phyloP scores from a whole-genome alignment of 2,888 invertebrate species.

The Macrophya alboannulata region DNA sequence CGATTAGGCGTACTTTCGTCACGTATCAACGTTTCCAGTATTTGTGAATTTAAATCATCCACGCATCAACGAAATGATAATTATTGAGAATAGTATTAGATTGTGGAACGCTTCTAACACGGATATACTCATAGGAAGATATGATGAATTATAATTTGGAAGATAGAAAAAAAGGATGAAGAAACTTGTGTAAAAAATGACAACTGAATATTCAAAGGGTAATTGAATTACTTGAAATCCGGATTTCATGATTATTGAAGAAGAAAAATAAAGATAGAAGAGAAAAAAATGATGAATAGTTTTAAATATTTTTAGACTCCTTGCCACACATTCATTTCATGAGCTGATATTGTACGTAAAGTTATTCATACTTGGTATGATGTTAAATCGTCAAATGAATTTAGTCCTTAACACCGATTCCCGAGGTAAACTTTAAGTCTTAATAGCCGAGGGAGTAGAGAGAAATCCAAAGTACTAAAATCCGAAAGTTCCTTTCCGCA shows the following conservation, averaged over 20 bases:
- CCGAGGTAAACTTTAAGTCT: neutral
- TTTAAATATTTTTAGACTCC: neutral
- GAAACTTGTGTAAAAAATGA: neutral
- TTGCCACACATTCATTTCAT: neutral
- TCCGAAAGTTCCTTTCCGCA: conserved; percentile 6
- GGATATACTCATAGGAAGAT: neutral
- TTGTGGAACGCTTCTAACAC: neutral
- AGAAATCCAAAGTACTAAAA: conserved; percentile 44
- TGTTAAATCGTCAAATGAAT: conserved; percentile 34
- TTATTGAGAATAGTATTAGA: neutral
- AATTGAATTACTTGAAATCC: neutral
- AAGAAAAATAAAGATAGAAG: no score
- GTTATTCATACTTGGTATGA: neutral
- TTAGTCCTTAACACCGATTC: conserved; percentile 28
- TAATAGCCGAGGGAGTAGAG: conserved; percentile 29
- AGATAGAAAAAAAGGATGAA: neutral
- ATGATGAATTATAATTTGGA: neutral
- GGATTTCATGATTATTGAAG: neutral
- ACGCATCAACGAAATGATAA: neutral
- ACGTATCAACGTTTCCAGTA: neutral
- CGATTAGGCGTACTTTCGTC: neutral
- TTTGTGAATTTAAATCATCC: neutral
- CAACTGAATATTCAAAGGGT: neutral
- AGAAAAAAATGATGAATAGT: neutral
- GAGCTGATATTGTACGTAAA: neutral